Evolutionary conservation across 23 tunicate species (phyloP).

Genomic region (Diplosoma virens): DNA sequence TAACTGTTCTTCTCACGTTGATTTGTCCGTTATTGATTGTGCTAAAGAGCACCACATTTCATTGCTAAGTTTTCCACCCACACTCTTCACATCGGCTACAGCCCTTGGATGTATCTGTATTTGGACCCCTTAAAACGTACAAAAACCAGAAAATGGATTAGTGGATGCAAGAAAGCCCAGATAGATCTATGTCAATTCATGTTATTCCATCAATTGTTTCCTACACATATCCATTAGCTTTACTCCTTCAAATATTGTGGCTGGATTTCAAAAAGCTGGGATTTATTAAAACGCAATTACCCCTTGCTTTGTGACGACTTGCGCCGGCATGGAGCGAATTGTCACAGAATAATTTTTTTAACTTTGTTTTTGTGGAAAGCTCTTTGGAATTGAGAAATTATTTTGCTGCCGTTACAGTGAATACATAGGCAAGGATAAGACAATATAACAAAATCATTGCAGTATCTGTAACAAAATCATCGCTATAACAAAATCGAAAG

Average conservation of each 20-base stretch:
- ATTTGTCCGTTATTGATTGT: conserved; percentile 9
- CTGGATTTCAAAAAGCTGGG: conserved; percentile 1
- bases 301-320: too few relatives aligned
- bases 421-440: too few relatives aligned
- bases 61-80: conserved; percentile 16
- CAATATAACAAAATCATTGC: too few relatives aligned
- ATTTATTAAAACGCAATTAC: conserved; percentile 1
- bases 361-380: too few relatives aligned
- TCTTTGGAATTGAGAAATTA: too few relatives aligned
- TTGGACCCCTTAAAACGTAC: conserved; percentile 17
- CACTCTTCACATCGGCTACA: conserved; percentile 30
- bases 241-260: conserved; percentile 1
- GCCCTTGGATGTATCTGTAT: conserved; percentile 13
- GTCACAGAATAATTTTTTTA: too few relatives aligned
- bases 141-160: not conserved
- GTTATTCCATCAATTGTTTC: conserved; percentile 11
- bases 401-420: too few relatives aligned
- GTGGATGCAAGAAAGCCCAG: conserved; percentile 25
- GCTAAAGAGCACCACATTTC: not conserved
- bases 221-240: not conserved
- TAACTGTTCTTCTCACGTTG: conserved; percentile 15
- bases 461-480: too few relatives aligned
- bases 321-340: too few relatives aligned
- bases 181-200: conserved; percentile 17
- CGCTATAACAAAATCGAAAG: too few relatives aligned